These are phyloP conservation scores for Drosophila subobscura DNA, from an alignment of 1,140 invertebrate genomes.

Conservation along the genomic window DNA sequence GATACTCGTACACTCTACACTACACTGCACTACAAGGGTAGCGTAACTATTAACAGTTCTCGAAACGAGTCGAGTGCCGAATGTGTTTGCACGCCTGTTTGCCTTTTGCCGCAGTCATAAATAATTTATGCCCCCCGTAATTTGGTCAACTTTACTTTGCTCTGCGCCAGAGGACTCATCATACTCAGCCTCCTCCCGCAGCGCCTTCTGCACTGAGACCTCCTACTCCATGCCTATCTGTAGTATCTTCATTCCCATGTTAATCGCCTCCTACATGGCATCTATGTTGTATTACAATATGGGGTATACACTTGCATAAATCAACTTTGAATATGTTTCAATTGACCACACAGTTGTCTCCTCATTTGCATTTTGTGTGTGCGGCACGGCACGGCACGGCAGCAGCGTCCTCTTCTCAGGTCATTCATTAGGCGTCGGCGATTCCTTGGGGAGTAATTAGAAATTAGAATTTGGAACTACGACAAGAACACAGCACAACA, in stretches of 20 bases:
- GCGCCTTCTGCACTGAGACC: conserved; percentile 1
- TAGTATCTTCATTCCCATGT: conserved; percentile 77
- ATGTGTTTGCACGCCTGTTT: conserved; percentile 61
- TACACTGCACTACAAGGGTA: conserved; percentile 13
- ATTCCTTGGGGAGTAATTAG: conserved; percentile 58
- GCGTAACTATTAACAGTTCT: conserved; percentile 34
- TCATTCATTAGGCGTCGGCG: conserved; percentile 37
- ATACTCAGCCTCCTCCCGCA: conserved; percentile 3
- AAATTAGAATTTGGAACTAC: conserved; percentile 41
- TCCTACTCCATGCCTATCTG: conserved; percentile 39
- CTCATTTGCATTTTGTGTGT: conserved; percentile 49
- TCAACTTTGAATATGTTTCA: conserved; percentile 65
- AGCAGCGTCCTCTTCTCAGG: conserved; percentile 39
- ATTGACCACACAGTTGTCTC: conserved; percentile 49
- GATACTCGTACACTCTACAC: not conserved
- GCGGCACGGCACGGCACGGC: not conserved
- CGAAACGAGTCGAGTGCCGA: conserved; percentile 33
- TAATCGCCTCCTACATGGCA: conserved; percentile 48
- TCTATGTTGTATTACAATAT: conserved; percentile 16
- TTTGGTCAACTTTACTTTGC: conserved; percentile 72
- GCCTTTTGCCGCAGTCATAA: conserved; percentile 69
- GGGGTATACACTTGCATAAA: conserved; percentile 47
- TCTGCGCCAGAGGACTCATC: conserved; percentile 14
- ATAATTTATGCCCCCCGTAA: conserved; percentile 78
- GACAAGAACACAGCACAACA: conserved; percentile 23